Evolutionary conservation across 2,797 vertebrate species (phyloP), one percentile per base, ranked within the genome.

Genomic region (Sebastes oblongus): DNA sequence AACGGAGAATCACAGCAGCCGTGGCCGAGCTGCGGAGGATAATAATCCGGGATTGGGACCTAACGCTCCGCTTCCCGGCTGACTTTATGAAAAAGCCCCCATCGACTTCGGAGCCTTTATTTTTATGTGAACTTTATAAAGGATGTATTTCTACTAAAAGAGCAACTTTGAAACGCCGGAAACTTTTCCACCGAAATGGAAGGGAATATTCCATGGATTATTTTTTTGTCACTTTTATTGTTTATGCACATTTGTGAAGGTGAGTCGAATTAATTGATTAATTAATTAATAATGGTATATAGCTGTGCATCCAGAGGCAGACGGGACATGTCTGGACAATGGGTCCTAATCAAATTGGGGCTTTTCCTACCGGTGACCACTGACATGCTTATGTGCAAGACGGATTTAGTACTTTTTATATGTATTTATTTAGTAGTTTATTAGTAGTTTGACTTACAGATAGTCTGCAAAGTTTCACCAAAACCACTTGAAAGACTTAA

Each of bases 121-220:
- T 91, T 90, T 89, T 78, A 74, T 61, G 84, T 91, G 88, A 91
- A 89, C 90, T 91, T 90, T 91, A 60, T 86, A 93, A 95, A 96
- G 96, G 96, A 96, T 96, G 96, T 96, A 96, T 96, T 93, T 94
- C 91, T 93, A 91, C 88, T 95, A 88, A 96, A 87, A 90, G 72
- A 42, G 71, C 84, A 81, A 84, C 65, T 89, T 89, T 90, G 73
- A 95, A 92, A 93, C 92, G 80, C 91, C 94, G 94, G 95, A 94
- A 94, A 92, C 78, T 76, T 93, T 94, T 94, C 94, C 95, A 94
- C 86, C 89, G 90, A 94, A 93, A 96, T 96, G 96, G 94, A 96
- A 94, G 94, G 95, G 92, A 95, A 96, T 95, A 96, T 93, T 91
- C 92, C 91, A 92, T 96, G 96, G 96, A 95, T 96, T 94, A 95